Base-by-base conservation (phyloP, 2,113 vertebrate genomes). In the Myocastor coypus region DNA sequence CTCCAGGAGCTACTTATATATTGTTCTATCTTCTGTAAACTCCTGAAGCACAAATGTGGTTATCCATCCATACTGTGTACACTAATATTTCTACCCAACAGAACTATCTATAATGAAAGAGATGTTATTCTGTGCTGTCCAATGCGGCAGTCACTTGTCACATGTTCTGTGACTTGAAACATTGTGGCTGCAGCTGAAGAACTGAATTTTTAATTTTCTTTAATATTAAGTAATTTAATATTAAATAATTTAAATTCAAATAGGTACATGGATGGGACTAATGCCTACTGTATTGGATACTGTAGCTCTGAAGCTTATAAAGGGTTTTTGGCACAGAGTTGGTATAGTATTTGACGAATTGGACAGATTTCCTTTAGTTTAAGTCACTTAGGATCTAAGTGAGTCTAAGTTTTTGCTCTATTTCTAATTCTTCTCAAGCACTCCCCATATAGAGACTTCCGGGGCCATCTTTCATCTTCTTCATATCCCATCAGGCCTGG, bases 131-230 rank as follows among this genome's bases (percentile, higher is more conserved):
- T 73, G 5, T 14, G 7, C 50, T 81, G 28, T 75, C 64, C 40
- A 89, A 57, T 37, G n/a, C 4, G 57, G 30, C 24, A 17, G 32
- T 52, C 5, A 52, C 32, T 42, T 85, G 4, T 32, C 66, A 83
- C 4, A 1, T 52, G 3, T 77, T 96, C 16, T 87, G 16, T 94
- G 75, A 17, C 13, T 68, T 84, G 28, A 93, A 46, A 64, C 55
- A 5, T 78, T 32, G 26, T 42, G 89, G 69, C 20, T 61, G 2
- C 6, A 87, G 24, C 9, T 2, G 20, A 92, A 24, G 34, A 84
- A 77, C 1, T 89, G 50, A 66, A 73, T 40, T 75, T 69, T 95
- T 42, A 61, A 69, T 78, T 95, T 69, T 57, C 63, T 93, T 86
- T 86, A 10, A 89, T 69, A 71, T 91, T 83, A 75, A 61, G 10